These are phyloP conservation scores for Fregata magnificens DNA, from an alignment of 2,113 vertebrate genomes.

Conservation along the genomic window DNA sequence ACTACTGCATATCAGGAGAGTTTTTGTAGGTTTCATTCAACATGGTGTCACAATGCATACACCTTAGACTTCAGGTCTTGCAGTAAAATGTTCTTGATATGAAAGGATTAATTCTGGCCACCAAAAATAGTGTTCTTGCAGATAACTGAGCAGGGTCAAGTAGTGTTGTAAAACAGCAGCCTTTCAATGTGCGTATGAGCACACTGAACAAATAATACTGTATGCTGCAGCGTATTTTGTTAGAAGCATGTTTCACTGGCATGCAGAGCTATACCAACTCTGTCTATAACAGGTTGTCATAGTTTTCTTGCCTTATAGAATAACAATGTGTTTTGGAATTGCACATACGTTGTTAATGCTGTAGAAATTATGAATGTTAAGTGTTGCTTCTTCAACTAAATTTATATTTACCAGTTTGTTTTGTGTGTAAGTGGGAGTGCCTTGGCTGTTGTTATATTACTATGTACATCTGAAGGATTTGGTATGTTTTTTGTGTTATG, in stretches of 20 bases:
- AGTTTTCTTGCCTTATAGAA: neutral
- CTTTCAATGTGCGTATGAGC: neutral
- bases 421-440: neutral
- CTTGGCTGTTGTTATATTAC: neutral
- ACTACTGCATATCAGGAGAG: neutral
- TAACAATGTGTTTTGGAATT: neutral
- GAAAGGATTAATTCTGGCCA: neutral
- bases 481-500: neutral
- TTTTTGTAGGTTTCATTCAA: neutral
- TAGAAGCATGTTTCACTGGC: neutral
- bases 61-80: neutral
- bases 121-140: neutral
- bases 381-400: neutral
- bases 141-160: neutral
- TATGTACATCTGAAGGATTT: neutral
- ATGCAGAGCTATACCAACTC: neutral
- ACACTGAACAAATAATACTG: neutral
- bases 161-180: neutral
- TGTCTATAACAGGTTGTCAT: neutral
- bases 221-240: neutral
- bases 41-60: accelerated
- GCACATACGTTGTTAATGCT: neutral
- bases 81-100: neutral
- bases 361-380: neutral
- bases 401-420: neutral